These are phyloP conservation scores for Tautogolabrus adspersus DNA, from an alignment of 2,113 vertebrate species.

Conservation along the genomic window DNA sequence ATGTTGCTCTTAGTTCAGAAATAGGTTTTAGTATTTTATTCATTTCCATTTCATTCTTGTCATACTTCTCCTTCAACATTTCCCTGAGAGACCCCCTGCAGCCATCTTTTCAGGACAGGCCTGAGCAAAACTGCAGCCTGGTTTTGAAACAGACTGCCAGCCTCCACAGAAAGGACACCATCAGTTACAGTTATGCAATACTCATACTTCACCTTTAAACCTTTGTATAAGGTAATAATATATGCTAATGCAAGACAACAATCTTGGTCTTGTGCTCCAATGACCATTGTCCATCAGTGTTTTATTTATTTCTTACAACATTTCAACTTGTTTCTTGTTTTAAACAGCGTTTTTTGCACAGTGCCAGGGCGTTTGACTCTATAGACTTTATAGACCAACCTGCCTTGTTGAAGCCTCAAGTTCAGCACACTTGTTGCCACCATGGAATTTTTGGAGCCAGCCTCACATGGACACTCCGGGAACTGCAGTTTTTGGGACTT, in stretches of 20 bases:
- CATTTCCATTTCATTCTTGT: slow-evolving; percentile 28
- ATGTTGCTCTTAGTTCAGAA: slow-evolving; percentile 1
- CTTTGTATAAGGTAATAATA: neutral
- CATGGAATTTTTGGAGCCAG: no score
- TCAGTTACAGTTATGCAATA: neutral
- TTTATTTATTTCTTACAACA: neutral
- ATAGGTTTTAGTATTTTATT: slow-evolving; percentile 16
- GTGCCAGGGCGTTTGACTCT: neutral
- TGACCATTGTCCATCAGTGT: neutral
- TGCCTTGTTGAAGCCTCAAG: no score
- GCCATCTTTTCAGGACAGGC: slow-evolving; percentile 45
- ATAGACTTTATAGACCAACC: no score
- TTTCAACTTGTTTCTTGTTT: neutral
- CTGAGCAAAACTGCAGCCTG: slow-evolving; percentile 12
- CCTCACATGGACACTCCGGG: no score
- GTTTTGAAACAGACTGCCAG: neutral
- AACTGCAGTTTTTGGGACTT: no score
- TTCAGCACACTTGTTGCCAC: no score
- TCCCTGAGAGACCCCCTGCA: slow-evolving; percentile 22
- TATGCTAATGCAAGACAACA: neutral
- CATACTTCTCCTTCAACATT: slow-evolving; percentile 16
- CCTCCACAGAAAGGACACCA: neutral
- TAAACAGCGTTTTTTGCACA: neutral
- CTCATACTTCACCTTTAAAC: neutral
- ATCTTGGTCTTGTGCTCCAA: no score